Percentiles rank a stretch among this genome's conserved stretches.
Evolutionary conservation across 2,797 vertebrate genomes (phyloP).

Genomic region (Acomys russatus): DNA sequence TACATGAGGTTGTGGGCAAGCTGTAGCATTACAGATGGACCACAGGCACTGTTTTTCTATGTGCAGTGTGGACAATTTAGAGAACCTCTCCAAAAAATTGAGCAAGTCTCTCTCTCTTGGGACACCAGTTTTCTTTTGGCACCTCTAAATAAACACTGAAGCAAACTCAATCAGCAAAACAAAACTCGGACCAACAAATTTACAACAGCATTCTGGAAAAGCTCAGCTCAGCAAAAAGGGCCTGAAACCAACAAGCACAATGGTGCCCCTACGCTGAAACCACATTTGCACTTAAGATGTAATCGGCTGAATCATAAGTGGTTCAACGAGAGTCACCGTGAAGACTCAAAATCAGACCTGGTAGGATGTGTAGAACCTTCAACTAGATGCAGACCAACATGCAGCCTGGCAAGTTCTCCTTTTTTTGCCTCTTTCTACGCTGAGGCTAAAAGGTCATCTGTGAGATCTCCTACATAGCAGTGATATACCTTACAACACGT

Average conservation of each 20-base stretch:
- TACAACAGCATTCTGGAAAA: constrained; percentile 77
- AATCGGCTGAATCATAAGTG: constrained; percentile 79
- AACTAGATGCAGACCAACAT: constrained; percentile 37
- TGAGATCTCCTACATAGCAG: neutral
- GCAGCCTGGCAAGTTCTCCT: neutral
- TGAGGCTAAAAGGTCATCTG: neutral
- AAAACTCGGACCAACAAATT: constrained; percentile 78
- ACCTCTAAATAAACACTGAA: constrained; percentile 77
- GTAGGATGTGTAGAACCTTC: constrained; percentile 25
- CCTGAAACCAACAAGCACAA: constrained; percentile 76
- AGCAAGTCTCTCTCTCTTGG: constrained; percentile 75
- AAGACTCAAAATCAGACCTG: constrained; percentile 50
- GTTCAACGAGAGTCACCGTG: constrained; percentile 33
- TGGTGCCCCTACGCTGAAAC: constrained; percentile 68
- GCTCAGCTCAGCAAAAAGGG: constrained; percentile 70
- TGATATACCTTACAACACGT: neutral
- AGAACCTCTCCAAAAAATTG: constrained; percentile 60
- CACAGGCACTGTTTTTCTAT: constrained; percentile 64
- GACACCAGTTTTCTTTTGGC: constrained; percentile 66
- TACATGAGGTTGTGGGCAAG: constrained; percentile 79
- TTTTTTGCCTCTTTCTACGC: constrained; percentile 24
- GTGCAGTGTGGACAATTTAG: constrained; percentile 69
- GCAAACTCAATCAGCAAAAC: constrained; percentile 78
- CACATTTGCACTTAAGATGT: constrained; percentile 81
- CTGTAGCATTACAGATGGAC: constrained; percentile 15